Evolutionary conservation across 2,888 invertebrate species (phyloP), one percentile per base, ranked within the genome.

Genomic region (Epinotia ramella): DNA sequence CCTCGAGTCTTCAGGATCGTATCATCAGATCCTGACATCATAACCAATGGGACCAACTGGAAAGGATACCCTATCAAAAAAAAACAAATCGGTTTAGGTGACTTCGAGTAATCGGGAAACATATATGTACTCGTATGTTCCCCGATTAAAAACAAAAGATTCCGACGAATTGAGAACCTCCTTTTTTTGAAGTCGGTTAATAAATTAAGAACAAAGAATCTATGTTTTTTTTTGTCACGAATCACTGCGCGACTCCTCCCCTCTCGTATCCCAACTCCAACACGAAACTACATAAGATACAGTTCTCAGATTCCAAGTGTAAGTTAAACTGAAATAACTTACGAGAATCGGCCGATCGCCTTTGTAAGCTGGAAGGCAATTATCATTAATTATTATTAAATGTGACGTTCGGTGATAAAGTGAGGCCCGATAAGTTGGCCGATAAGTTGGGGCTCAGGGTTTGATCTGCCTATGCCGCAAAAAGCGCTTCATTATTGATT

Each of bases 321-420:
- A 91, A 94, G 89, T 94, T 91, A 92, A 93, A 94, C 93, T 91
- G 90, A 93, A 94, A 93, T 93, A 92, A 94, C 91, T 94, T 94
- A 92, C 88, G 89, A 85, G 92, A 89, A 92, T 93, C 91, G 93
- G 89, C 91, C 94, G 91, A 94, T 94, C 93, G 94, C 93, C 92
- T 94, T 92, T 91, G 91, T 93, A 93, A 94, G 94, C 94, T 91
- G 86, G 89, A 88, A 90, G 90, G 93, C 94, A 94, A 94, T 94
- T 94, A 94, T 92, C 94, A 94, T 94, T 94, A 93, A 94, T 94
- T 93, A 94, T 94, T 93, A 94, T 94, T 94, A 94, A 94, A 94
- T 92, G 91, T 91, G 93, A 93, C 93, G 89, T 84, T 87, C 81
- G 80, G 86, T 93, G 94, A 94, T 93, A 92, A 93, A 94, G 92